Conservation (phyloP, 2,797 vertebrate genomes). For the Micrastur ruficollis region DNA sequence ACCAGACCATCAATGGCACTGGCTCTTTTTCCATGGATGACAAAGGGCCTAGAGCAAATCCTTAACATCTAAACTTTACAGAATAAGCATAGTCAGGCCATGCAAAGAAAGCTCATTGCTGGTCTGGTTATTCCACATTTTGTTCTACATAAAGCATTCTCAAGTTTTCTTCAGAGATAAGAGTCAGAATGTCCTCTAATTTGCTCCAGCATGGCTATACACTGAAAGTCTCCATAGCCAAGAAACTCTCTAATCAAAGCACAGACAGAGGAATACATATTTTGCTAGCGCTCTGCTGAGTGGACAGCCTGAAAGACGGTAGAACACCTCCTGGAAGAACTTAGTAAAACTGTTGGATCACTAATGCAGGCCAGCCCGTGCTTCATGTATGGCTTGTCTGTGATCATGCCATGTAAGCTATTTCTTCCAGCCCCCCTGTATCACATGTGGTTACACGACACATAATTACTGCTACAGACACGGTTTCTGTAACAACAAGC, state of each 20-base stretch:
- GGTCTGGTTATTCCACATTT: not conserved
- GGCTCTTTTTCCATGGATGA: not conserved
- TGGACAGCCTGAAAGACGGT: not conserved
- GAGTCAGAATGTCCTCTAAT: not conserved
- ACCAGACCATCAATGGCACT: not conserved
- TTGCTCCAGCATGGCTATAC: not conserved
- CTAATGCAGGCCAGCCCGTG: not conserved
- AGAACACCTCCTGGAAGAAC: not conserved
- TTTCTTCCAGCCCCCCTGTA: not conserved
- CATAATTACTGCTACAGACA: not conserved
- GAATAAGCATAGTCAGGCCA: not conserved
- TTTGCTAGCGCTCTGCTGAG: not conserved
- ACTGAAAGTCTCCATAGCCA: not conserved
- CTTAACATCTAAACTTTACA: not conserved
- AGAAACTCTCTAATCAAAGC: not conserved
- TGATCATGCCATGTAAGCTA: not conserved
- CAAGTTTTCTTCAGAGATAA: not conserved
- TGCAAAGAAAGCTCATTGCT: not conserved
- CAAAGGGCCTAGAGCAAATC: not conserved
- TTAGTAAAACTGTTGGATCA: accelerated
- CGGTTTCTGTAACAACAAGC: not conserved
- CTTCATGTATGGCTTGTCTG: no score
- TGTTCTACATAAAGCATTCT: not conserved
- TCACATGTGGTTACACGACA: no score
- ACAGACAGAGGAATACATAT: not conserved